Percentiles rank a stretch among this genome's conserved stretches.
These are phyloP conservation scores for Crambe crambe DNA, from an alignment of 37 sponge, comb jelly and placozoan species.

Conservation along the genomic window DNA sequence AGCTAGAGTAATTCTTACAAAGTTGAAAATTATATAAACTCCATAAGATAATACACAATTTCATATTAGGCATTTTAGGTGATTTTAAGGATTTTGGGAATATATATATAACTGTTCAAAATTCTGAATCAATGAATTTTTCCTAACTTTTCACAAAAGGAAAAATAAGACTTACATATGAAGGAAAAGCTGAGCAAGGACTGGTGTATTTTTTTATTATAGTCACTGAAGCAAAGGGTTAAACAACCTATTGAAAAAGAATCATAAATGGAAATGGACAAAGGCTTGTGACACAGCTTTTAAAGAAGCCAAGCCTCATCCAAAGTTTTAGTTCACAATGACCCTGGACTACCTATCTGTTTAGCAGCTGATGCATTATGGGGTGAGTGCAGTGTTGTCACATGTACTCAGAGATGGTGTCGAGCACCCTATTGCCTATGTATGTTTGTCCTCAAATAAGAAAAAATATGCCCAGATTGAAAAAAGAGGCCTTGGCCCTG, in stretches of 20 bases:
- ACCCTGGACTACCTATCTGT: constrained; percentile 3
- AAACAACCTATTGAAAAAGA: constrained; percentile 5
- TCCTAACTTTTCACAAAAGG: too few species aligned
- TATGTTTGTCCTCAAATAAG: constrained; percentile 10
- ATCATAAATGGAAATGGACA: constrained; percentile 20
- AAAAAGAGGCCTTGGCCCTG: constrained; percentile 33
- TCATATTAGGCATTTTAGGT: too few species aligned
- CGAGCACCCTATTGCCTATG: constrained; percentile 7
- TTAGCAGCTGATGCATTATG: constrained; percentile 33
- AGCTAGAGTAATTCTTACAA: too few species aligned
- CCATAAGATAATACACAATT: too few species aligned
- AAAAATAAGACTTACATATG: too few species aligned
- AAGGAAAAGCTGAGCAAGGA: too few species aligned
- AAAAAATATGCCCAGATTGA: constrained; percentile 30
- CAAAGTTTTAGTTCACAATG: constrained; percentile 19
- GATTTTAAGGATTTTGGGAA: too few species aligned
- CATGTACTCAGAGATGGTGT: constrained; percentile 18
- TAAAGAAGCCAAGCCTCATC: constrained; percentile 21
- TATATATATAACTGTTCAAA: too few species aligned
- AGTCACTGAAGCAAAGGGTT: too few species aligned
- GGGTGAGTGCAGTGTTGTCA: constrained; percentile 34
- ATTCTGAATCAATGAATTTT: too few species aligned
- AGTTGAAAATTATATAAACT: too few species aligned
- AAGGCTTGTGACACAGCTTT: constrained; percentile 7
- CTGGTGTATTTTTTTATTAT: too few species aligned